Percentiles rank a stretch among this genome's conserved stretches.
These are phyloP conservation scores for Xanthia icteritia DNA, from an alignment of 2,888 invertebrate genomes.

Conservation along the genomic window DNA sequence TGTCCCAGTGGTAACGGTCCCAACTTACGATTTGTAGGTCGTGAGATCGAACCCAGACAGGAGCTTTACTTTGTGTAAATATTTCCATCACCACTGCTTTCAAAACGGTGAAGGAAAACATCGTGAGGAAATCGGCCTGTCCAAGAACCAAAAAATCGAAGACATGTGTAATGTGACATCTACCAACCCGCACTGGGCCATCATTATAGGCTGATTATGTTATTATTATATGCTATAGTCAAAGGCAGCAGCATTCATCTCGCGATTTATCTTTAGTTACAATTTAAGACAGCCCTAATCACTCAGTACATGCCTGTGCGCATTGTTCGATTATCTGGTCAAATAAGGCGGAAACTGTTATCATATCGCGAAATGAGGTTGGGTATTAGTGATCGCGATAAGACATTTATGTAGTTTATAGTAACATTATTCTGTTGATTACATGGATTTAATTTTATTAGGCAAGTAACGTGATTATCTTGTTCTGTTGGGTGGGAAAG, in stretches of 20 bases:
- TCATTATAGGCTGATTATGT: no score
- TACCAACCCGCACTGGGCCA: no score
- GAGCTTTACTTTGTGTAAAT: no score
- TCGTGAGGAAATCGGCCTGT: no score
- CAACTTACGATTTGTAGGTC: no score
- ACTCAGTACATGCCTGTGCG: slow-evolving; percentile 19
- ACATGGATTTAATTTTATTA: neutral
- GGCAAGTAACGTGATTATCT: neutral
- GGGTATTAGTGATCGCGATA: slow-evolving; percentile 48
- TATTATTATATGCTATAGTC: no score
- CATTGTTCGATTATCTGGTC: slow-evolving; percentile 48
- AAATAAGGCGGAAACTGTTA: slow-evolving; percentile 48
- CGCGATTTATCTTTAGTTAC: neutral
- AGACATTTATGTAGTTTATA: neutral
- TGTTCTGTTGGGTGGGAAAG: neutral
- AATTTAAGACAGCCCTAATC: slow-evolving; percentile 22
- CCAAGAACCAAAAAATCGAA: no score
- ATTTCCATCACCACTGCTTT: no score
- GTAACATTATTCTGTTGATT: neutral
- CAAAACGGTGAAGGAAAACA: no score
- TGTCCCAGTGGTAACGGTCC: no score
- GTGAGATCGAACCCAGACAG: no score
- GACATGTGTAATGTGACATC: no score
- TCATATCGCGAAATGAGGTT: slow-evolving; percentile 39
- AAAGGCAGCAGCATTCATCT: neutral